Evolutionary conservation across 1,140 invertebrate genomes (phyloP), one percentile per base, ranked within the genome.

Genomic region (Chironomus striatipennis): DNA sequence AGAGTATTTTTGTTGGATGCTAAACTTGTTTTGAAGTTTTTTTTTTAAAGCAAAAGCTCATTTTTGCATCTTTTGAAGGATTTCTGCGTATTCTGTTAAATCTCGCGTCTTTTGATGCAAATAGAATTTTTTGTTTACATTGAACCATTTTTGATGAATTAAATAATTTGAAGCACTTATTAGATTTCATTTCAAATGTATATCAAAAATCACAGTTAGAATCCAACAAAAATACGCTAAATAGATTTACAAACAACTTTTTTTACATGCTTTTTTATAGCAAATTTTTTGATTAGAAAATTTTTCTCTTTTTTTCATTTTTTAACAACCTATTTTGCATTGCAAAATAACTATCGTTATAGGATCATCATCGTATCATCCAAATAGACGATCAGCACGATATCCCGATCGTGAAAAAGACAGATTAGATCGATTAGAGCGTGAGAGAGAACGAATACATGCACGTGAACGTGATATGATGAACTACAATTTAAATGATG

Each of bases 401-500:
- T 70, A 70, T 70, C 65, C 65, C 20, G 73, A 75, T 21, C 47
- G 73, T 20, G 75, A 75, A 70, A 70, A 70, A 70, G 65, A 70
- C 65, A 18, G 65, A 70, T 20, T 70, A 18, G 65, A 70, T 20
- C 73, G 73, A 18, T 70, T 70, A 17, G 74, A 81, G 20, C 70
- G 75, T 18, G 75, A 75, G 43, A 75, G 80, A 6, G 81, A 82
- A 43, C 78, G 81, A 21, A 75, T 80, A 43, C 81, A 82, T 75
- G 78, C 80, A 8, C 77, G 80, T 8, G 81, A 82, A 73, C 79
- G 81, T 15, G 81, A 82, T 76, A 77, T 81, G 24, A 79, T 82
- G 78, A 81, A 81, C 72, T 82, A 82, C 76, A 80, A 81, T 76
- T 77, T 82, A 17, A 82, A 82, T 73, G 82, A 78, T 74, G 81